These are phyloP conservation scores for Poecile montanus DNA, from an alignment of 2,797 vertebrate species.

Conservation along the genomic window DNA sequence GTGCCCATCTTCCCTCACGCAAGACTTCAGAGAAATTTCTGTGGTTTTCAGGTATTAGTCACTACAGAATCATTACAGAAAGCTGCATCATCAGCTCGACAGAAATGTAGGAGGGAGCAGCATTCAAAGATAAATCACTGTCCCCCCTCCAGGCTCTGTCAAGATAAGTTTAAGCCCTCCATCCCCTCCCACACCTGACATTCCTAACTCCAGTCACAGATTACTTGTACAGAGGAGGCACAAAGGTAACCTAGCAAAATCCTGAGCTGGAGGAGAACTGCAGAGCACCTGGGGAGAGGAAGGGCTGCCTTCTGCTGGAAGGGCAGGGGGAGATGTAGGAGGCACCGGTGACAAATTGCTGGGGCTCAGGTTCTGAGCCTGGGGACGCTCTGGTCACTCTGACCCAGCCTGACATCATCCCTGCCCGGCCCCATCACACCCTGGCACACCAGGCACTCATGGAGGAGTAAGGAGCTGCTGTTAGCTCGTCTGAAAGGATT, in stretches of 20 bases:
- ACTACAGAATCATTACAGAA: background rate
- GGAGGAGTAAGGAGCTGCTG: background rate
- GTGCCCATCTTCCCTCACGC: background rate
- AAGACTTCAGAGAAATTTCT: background rate
- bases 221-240: background rate
- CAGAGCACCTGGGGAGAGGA: background rate
- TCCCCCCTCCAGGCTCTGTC: background rate
- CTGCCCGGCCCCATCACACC: background rate
- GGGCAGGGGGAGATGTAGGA: background rate
- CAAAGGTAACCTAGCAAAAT: background rate
- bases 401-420: background rate
- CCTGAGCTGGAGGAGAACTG: background rate
- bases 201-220: background rate
- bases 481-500: background rate
- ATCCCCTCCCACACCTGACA: background rate
- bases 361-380: background rate
- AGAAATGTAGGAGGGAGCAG: background rate
- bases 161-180: background rate
- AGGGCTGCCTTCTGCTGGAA: background rate
- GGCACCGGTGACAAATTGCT: background rate
- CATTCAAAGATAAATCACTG: background rate
- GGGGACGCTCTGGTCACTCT: background rate
- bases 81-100: background rate
- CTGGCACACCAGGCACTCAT: background rate
- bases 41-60: conserved; percentile 10